Evolutionary conservation across 2,888 invertebrate species (phyloP), one percentile per base, ranked within the genome.

Genomic region (Pyrrhia umbra): DNA sequence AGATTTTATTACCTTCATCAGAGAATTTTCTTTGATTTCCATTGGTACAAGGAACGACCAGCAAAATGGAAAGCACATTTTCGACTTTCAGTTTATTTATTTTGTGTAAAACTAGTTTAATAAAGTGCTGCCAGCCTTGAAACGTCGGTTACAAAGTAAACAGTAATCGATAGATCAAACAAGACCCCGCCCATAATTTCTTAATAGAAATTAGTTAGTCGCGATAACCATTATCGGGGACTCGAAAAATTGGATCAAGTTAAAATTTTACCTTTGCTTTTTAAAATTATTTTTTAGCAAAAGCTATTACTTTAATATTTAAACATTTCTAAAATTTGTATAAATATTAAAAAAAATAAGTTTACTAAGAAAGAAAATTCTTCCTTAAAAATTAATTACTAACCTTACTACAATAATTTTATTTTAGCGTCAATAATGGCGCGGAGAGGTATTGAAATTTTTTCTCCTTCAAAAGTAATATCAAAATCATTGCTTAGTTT

Each of bases 141-240:
- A 74, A 63, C 49, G 51, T 54, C 67, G 52, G 60, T 20, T 56
- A 64, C 23, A 60, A 65, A 21, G 61, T 54, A 68, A 69, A 69
- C 55, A 75, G 55, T 60, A 66, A 72, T 79, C 61, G 27, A 78
- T 64, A 61, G 68, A 72, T 69, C 63, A 79, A 81, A 78, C 66
- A 77, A 58, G 47, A 43, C 64, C 54, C 10, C 9, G 20, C 49
- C 58, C 23, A 52, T 55, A 52, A 56, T 58, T 46, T 58, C 27
- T 61, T 25, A n/a, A 40, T n/a, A 58, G 18, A 77, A 68, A 64
- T 64, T 27, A 25, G 34, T 37, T 15, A 39, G 23, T 65, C 5
- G 2, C 27, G 9, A 30, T 39, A 6, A 59, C 21, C n/a, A 45
- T 76, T 39, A 50, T 54, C 15, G 18, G 37, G 40, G 13, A 10